Conservation (phyloP, 2,113 vertebrate genomes). For the Rallus limicola region DNA sequence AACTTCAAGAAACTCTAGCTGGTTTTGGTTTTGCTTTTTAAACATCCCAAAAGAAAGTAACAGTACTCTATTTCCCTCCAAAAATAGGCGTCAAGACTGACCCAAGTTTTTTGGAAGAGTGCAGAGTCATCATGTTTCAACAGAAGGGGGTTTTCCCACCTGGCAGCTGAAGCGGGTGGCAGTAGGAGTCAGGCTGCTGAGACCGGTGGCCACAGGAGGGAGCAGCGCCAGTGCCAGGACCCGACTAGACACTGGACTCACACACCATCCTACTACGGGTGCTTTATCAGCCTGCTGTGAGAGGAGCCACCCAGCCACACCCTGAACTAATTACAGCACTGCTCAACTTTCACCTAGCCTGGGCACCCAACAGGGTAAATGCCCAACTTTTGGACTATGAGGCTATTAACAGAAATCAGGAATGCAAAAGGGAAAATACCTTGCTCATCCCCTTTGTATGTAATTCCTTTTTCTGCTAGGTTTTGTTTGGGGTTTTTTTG, state of each 20-base stretch:
- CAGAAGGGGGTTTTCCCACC: background rate
- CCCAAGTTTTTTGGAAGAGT: background rate
- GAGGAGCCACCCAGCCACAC: fast-evolving
- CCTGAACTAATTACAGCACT: background rate
- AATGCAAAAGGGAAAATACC: background rate
- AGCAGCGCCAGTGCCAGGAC: background rate
- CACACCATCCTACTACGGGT: fast-evolving
- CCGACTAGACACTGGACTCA: background rate
- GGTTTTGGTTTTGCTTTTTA: background rate
- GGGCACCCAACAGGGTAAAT: background rate
- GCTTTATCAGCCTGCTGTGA: background rate
- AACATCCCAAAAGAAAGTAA: background rate
- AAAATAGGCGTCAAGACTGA: background rate
- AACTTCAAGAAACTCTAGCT: background rate
- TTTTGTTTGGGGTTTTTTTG: background rate
- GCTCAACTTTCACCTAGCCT: background rate
- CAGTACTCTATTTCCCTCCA: background rate
- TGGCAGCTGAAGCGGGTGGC: background rate
- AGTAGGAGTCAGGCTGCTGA: background rate
- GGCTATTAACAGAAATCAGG: background rate
- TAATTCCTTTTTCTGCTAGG: background rate
- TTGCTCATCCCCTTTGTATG: background rate
- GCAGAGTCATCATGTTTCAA: background rate
- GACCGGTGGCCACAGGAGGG: background rate
- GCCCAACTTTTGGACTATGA: background rate